These are phyloP conservation scores for Eristalis intricaria DNA, from an alignment of 2,888 invertebrate species.

Conservation along the genomic window DNA sequence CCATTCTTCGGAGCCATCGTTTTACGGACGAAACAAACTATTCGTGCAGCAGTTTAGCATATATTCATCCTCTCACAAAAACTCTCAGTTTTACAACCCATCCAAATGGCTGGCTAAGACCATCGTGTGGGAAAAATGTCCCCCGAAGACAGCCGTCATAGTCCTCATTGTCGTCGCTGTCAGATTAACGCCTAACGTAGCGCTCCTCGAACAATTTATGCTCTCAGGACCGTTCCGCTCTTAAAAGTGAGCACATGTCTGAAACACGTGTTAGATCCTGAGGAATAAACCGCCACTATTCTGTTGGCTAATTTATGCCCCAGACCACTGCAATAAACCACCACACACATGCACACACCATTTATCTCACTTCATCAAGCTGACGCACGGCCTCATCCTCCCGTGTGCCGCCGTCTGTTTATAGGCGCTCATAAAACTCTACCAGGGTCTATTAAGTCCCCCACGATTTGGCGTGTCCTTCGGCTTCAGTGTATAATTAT, in stretches of 20 bases:
- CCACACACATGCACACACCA: conserved; percentile 13
- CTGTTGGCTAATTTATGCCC: conserved; percentile 45
- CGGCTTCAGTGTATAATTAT: conserved; percentile 33
- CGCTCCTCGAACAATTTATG: conserved; percentile 6
- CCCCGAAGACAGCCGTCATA: background rate
- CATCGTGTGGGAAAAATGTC: background rate
- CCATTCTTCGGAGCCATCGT: background rate
- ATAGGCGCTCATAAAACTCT: conserved; percentile 24
- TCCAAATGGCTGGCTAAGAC: background rate
- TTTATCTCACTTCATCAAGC: conserved; percentile 62
- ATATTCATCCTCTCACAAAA: background rate
- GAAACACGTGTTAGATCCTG: conserved; percentile 35
- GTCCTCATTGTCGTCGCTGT: background rate
- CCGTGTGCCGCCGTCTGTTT: background rate
- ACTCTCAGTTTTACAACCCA: background rate
- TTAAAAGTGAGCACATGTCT: background rate
- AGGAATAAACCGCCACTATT: conserved; percentile 26
- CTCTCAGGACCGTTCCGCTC: background rate
- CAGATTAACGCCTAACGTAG: background rate
- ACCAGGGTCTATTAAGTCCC: conserved; percentile 48
- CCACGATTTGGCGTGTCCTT: conserved; percentile 43
- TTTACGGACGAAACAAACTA: background rate
- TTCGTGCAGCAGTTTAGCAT: background rate
- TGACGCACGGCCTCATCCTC: conserved; percentile 1
- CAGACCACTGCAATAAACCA: conserved; percentile 53